Conservation (phyloP, 2,113 vertebrate species). For the Colistium nudipinnis region DNA sequence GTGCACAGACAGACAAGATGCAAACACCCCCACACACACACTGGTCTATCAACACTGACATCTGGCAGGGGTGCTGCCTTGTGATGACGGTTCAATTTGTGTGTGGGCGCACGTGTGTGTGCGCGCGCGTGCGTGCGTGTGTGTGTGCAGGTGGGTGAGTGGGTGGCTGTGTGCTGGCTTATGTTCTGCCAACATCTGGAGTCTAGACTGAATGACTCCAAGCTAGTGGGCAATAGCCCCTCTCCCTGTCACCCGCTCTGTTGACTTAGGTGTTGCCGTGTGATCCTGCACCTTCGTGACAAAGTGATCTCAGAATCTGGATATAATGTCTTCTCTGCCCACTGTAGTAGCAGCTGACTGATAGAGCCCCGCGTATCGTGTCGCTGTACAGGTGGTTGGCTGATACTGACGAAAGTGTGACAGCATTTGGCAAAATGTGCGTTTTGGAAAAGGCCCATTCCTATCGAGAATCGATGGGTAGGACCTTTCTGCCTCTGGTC, state of each 20-base stretch:
- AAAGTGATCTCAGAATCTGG: neutral
- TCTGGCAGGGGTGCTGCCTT: slow-evolving; percentile 82
- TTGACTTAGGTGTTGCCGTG: slow-evolving; percentile 50
- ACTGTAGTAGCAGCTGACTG: too few relatives aligned
- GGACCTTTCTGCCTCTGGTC: slow-evolving; percentile 34
- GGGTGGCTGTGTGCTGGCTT: slow-evolving; percentile 46
- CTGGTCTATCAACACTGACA: slow-evolving; percentile 82
- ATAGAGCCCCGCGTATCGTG: too few relatives aligned
- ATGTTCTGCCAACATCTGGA: slow-evolving; percentile 85
- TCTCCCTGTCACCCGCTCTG: slow-evolving; percentile 58
- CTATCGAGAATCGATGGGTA: slow-evolving; percentile 31
- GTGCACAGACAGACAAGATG: slow-evolving; percentile 31
- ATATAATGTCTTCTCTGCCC: neutral
- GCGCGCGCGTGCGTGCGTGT: slow-evolving; percentile 25
- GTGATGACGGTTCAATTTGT: slow-evolving; percentile 47
- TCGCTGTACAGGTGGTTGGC: too few relatives aligned
- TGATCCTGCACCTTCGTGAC: neutral
- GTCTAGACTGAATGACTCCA: slow-evolving; percentile 87
- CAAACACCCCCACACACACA: slow-evolving; percentile 55
- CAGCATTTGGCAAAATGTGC: too few relatives aligned
- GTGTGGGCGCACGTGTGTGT: slow-evolving; percentile 18
- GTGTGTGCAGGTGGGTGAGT: slow-evolving; percentile 37
- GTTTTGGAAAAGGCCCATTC: too few relatives aligned
- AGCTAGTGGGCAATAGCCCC: slow-evolving; percentile 69
- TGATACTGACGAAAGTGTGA: too few relatives aligned